Conservation (phyloP, 2,888 invertebrate genomes). For the Rhodophaea formosa region DNA sequence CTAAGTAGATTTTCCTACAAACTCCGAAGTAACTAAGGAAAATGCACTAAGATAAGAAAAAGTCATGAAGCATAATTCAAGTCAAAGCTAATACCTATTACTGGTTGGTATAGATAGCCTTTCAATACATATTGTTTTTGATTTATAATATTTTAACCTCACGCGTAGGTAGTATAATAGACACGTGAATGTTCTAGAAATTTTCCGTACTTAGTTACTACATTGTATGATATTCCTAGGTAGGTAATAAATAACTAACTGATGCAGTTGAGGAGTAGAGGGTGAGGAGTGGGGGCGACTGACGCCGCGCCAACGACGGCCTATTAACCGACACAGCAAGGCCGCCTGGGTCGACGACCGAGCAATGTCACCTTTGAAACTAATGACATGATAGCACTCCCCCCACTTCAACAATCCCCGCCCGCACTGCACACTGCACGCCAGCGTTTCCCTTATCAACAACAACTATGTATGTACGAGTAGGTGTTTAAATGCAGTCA, state of each 20-base stretch:
- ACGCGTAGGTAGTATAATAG: neutral
- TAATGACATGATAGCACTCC: slow-evolving; percentile 50
- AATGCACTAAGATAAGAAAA: too few relatives aligned
- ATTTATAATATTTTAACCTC: neutral
- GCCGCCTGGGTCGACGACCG: slow-evolving; percentile 58
- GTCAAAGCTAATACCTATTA: too few relatives aligned
- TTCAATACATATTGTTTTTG: too few relatives aligned
- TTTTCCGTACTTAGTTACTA: neutral
- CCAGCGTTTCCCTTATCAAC: neutral
- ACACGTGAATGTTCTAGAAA: neutral
- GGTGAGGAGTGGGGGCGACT: neutral
- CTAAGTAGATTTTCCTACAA: too few relatives aligned
- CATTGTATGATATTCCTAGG: neutral
- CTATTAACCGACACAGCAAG: slow-evolving; percentile 44
- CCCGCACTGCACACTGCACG: slow-evolving; percentile 16
- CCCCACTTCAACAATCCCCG: slow-evolving; percentile 29
- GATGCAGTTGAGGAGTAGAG: neutral
- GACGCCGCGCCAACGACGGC: slow-evolving; percentile 25
- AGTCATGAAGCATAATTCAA: too few relatives aligned
- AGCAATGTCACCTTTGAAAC: slow-evolving; percentile 71
- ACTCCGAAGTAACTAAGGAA: too few relatives aligned
- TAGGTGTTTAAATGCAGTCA: slow-evolving; percentile 18
- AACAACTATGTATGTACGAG: slow-evolving; percentile 7
- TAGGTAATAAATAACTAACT: neutral
- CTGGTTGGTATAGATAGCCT: too few relatives aligned